Base-by-base conservation (phyloP, 2,113 vertebrate genomes). In the Sylvia atricapilla region DNA sequence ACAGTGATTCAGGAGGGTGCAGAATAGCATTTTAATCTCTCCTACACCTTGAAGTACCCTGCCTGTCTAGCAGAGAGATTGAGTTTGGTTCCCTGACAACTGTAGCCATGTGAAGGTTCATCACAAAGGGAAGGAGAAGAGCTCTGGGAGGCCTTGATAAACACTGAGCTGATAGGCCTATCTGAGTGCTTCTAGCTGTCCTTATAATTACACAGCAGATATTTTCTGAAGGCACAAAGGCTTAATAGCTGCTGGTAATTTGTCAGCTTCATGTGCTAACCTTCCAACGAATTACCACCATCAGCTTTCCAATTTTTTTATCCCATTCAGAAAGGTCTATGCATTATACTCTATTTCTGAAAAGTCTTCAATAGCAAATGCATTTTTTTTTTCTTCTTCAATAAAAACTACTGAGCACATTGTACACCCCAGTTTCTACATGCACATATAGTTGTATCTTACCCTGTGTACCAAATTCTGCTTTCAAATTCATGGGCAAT, bases 1-100 rank as follows among this genome's bases (percentile, higher is more conserved):
- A 14, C 22, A 37, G 12, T 35, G 41, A 89, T 62, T 78, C 81
- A 70, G 68, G 24, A 68, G 41, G 41, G 20, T 24, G 37, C 27
- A 62, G 79, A 92, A 69, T 9, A 87, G 66, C 58, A 68, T 75
- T 92, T 84, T 72, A 49, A 76, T 89, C 46, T 84, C 27, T 79
- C 59, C 69, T 79, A 53, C 35, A 50, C 56, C 53, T 68, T 50
- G 64, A 92, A 90, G 49, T 60, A 64, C 47, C 30, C 24, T 80
- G 79, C 73, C 37, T 87, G n/a, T 80, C 25, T 37, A 64, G 50
- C 24, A 46, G 30, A 47, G 70, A 90, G 43, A 77, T 75, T 11
- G 64, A 90, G 91, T 77, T 78, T 89, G 80, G 85, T 93, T 95
- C 76, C 94, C 73, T 96, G 83, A 95, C 94, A 73, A 96, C 95